phyloP scores from a whole-genome alignment of 2,113 vertebrate species.

The Cariama cristata region DNA sequence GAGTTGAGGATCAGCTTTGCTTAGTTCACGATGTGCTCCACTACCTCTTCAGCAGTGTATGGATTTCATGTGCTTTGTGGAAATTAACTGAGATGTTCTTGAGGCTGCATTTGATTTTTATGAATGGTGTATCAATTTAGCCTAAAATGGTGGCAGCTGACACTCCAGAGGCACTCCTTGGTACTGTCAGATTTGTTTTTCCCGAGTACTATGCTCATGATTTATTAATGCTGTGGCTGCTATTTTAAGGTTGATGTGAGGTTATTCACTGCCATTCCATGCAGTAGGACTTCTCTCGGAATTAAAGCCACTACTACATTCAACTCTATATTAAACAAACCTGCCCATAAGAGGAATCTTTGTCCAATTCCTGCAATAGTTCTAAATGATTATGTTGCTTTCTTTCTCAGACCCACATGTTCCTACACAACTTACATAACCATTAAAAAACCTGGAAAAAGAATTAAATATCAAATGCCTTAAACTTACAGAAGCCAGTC shows the following conservation, averaged over 20 bases:
- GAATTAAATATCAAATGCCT: background rate
- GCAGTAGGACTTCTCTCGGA: background rate
- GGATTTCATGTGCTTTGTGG: background rate
- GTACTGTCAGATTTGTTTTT: background rate
- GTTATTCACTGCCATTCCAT: background rate
- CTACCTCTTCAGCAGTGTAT: background rate
- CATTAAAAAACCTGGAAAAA: background rate
- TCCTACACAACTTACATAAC: background rate
- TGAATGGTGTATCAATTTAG: background rate
- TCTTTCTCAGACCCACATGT: background rate
- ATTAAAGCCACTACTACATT: background rate
- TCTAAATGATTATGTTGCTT: background rate
- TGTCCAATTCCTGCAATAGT: background rate
- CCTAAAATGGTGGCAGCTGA: background rate
- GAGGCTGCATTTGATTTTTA: background rate
- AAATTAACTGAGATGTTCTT: background rate
- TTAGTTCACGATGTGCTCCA: background rate
- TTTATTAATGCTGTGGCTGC: background rate
- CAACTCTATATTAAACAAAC: background rate
- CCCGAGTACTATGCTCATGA: background rate
- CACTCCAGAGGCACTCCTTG: background rate
- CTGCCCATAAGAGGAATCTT: background rate
- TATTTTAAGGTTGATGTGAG: background rate
- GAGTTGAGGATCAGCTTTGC: background rate
- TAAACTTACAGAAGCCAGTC: constrained; percentile 98